Conservation (phyloP, 2,113 vertebrate genomes). For the Felis catus region DNA sequence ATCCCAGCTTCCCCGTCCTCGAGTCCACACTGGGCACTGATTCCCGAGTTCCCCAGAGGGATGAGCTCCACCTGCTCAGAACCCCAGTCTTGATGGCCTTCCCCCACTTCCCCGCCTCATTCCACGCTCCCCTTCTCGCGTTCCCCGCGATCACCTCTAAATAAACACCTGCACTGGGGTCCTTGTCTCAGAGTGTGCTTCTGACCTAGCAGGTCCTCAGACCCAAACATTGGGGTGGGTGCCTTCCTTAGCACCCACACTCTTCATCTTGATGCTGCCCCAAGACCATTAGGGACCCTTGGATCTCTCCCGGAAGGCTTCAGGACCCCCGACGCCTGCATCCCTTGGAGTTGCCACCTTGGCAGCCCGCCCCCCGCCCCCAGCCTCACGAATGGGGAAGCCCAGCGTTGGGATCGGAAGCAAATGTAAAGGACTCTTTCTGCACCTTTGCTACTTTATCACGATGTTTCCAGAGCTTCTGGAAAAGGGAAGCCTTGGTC, state of each 20-base stretch:
- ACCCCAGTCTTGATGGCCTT: background rate
- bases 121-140: accelerated
- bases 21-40: accelerated
- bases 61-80: background rate
- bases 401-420: too few species aligned
- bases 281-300: background rate
- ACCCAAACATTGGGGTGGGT: background rate
- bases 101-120: background rate
- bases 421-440: background rate
- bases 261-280: background rate
- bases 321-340: background rate
- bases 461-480: background rate
- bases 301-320: background rate
- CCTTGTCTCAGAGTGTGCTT: background rate
- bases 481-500: background rate
- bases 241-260: background rate
- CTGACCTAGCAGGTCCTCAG: background rate
- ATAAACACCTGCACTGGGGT: background rate
- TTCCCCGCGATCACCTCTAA: too few species aligned
- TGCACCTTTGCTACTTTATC: background rate
- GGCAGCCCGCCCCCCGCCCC: too few species aligned
- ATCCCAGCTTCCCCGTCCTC: background rate
- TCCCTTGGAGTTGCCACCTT: background rate
- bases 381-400: background rate
- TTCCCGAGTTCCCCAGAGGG: background rate